Percentiles rank a stretch among this genome's conserved stretches.
These are phyloP conservation scores for Athalia cordata DNA, from an alignment of 2,888 invertebrate genomes.

Conservation along the genomic window DNA sequence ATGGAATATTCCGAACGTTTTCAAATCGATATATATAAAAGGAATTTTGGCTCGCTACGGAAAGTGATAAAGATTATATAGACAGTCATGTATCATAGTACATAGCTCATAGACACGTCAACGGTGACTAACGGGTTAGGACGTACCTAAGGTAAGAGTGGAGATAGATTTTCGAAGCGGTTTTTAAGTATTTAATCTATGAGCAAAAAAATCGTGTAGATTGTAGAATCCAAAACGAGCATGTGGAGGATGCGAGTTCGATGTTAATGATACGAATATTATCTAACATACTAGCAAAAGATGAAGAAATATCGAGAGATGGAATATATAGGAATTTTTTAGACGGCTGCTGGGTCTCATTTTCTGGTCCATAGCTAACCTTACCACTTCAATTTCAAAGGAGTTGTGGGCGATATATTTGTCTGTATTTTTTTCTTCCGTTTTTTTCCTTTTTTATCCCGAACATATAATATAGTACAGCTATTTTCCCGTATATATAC, in stretches of 20 bases:
- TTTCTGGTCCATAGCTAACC: neutral
- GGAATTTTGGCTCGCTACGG: constrained; percentile 1
- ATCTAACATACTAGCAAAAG: too few relatives aligned
- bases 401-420: constrained; percentile 16
- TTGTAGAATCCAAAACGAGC: too few relatives aligned
- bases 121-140: too few relatives aligned
- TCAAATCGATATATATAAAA: constrained; percentile 21
- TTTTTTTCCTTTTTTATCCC: neutral
- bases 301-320: neutral
- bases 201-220: too few relatives aligned
- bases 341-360: neutral
- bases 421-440: neutral
- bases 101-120: too few relatives aligned
- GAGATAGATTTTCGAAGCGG: too few relatives aligned
- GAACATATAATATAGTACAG: too few relatives aligned
- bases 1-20: constrained; percentile 31
- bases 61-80: neutral
- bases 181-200: too few relatives aligned
- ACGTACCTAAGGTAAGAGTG: too few relatives aligned
- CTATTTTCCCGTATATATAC: neutral
- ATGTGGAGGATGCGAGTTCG: too few relatives aligned
- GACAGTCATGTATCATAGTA: too few relatives aligned
- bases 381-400: constrained; percentile 36
- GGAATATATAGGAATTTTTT: neutral
- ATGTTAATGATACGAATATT: too few relatives aligned